These are phyloP conservation scores for Ciona savignyi DNA, from an alignment of 23 tunicate species.

Conservation along the genomic window DNA sequence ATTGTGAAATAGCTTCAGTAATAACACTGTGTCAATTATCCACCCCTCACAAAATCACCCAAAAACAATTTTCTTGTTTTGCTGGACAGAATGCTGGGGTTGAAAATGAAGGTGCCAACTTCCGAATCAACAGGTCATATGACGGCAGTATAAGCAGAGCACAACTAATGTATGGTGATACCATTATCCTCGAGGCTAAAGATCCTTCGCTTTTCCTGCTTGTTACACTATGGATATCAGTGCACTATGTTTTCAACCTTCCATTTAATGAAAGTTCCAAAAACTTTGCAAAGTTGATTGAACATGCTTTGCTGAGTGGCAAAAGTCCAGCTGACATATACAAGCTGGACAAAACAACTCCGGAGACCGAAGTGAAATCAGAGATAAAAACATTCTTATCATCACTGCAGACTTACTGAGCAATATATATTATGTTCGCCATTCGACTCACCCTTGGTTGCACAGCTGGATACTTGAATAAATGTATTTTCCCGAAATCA, in stretches of 20 bases:
- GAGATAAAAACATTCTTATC: not conserved
- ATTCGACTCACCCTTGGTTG: conserved; percentile 50
- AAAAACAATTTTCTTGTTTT: no score
- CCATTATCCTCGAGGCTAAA: not conserved
- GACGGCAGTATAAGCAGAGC: not conserved
- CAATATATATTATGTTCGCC: not conserved
- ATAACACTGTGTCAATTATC: no score
- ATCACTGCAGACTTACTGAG: no score
- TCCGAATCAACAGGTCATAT: not conserved
- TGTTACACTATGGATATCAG: not conserved
- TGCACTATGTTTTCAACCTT: not conserved
- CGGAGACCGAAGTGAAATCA: not conserved
- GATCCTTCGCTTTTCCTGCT: not conserved
- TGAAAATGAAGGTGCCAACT: no score
- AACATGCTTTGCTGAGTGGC: not conserved
- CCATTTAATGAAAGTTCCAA: not conserved
- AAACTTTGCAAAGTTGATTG: not conserved
- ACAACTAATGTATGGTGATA: not conserved
- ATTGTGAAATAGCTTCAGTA: no score
- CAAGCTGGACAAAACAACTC: not conserved
- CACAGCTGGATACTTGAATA: conserved; percentile 73
- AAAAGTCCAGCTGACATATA: not conserved
- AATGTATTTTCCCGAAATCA: conserved; percentile 94
- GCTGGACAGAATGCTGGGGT: no score
- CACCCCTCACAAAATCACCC: no score